Conservation (phyloP, 30 jellyfish, hydroid and myxozoan species). For the Aurelia coerulea region DNA sequence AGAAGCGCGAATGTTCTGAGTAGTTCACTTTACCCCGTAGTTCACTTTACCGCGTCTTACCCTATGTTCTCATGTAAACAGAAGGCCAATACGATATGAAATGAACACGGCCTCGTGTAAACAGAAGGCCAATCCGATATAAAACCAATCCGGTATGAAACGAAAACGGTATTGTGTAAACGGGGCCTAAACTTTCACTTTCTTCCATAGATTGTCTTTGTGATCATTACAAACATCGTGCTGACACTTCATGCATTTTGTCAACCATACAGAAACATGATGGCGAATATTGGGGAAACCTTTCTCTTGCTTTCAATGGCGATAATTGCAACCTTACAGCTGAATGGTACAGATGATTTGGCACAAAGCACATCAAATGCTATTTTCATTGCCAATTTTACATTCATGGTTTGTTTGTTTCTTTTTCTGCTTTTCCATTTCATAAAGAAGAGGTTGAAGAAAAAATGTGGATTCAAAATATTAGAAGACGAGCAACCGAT, state of each 20-base stretch:
- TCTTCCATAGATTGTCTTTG: slow-evolving; percentile 44
- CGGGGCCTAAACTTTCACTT: not conserved
- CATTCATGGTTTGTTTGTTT: slow-evolving; percentile 2
- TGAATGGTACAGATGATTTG: not conserved
- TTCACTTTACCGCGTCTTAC: too few species aligned
- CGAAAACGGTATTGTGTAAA: too few species aligned
- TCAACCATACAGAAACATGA: slow-evolving; percentile 46
- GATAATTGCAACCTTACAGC: slow-evolving; percentile 37
- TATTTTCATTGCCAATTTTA: slow-evolving; percentile 6
- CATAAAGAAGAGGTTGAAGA: slow-evolving; percentile 4
- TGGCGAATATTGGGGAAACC: slow-evolving; percentile 58
- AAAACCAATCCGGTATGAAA: too few species aligned
- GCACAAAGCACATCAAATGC: not conserved
- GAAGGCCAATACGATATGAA: too few species aligned
- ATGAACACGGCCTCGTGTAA: too few species aligned
- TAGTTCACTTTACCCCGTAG: too few species aligned
- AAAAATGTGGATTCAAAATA: not conserved
- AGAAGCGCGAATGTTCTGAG: too few species aligned
- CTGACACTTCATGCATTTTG: slow-evolving; percentile 62
- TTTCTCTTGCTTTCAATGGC: slow-evolving; percentile 50
- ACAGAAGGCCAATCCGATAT: too few species aligned
- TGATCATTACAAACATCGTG: slow-evolving; percentile 9
- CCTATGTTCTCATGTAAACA: too few species aligned
- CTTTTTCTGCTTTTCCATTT: not conserved
- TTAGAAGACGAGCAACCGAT: not conserved